These are phyloP conservation scores for Anomalospiza imberbis DNA, from an alignment of 2,797 vertebrate genomes.

Conservation along the genomic window DNA sequence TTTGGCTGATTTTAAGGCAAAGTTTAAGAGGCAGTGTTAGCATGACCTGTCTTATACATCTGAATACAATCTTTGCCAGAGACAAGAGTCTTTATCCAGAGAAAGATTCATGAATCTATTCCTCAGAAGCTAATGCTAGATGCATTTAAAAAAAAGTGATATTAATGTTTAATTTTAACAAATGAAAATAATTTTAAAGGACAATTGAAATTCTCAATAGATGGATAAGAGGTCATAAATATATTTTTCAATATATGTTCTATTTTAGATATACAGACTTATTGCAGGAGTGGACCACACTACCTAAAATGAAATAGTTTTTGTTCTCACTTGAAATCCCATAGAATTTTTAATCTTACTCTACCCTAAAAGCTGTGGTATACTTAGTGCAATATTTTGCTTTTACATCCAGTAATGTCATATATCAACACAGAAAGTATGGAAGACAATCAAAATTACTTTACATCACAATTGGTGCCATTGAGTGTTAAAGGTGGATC, in stretches of 20 bases:
- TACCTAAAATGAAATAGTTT: not conserved
- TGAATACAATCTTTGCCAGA: not conserved
- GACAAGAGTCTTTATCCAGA: not conserved
- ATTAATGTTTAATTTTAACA: not conserved
- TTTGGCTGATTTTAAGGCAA: not conserved
- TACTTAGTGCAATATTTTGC: not conserved
- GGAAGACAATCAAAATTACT: not conserved
- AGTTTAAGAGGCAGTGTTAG: not conserved
- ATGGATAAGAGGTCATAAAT: not conserved
- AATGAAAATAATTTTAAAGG: not conserved
- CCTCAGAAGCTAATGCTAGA: not conserved
- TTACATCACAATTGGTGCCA: accelerated
- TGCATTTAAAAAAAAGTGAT: not conserved
- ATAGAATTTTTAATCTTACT: not conserved
- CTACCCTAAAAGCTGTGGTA: not conserved
- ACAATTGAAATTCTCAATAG: not conserved
- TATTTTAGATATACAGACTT: not conserved
- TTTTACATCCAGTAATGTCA: not conserved
- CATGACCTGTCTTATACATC: not conserved
- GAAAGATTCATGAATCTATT: not conserved
- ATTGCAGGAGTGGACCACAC: not conserved
- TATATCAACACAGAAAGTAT: not conserved
- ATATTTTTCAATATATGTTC: not conserved
- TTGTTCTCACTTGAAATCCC: not conserved
- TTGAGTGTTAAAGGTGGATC: not conserved